Base-by-base conservation (phyloP, 2,113 vertebrate genomes). In the Lampris incognitus region DNA sequence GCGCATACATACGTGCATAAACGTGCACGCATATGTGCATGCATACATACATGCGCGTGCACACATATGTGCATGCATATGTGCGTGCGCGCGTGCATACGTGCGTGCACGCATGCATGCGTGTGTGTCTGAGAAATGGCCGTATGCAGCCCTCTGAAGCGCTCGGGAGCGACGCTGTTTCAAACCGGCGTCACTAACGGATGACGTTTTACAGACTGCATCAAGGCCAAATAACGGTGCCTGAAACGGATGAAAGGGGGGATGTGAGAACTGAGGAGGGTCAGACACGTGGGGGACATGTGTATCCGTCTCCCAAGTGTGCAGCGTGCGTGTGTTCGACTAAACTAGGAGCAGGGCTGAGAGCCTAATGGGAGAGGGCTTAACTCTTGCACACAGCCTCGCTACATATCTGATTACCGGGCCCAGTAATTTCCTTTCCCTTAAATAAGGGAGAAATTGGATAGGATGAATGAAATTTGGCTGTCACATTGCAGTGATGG, bases 371-470 rank as follows among this genome's bases (percentile, higher is more conserved):
- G 93, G 91, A 94, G 92, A 93, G 92, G 90, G 94, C 93, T 94
- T 94, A 95, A 94, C 93, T 94, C 91, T 63, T 85, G 88, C 89
- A 91, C 92, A 93, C 89, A 93, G 93, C 89, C 92, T 72, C 72
- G 79, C 92, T 91, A 92, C 93, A 93, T 94, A 95, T 95, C 94
- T 95, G 94, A 95, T 95, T 94, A 95, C 93, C 90, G 88, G 87
- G 85, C 90, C 90, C 92, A 92, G 93, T 94, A 89, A 94, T 94
- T 95, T 94, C 92, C 92, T 94, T 93, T 90, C 92, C 24, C 91
- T 94, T 93, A 95, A 95, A 94, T 94, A 94, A 93, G 91, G 90
- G 89, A 94, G 92, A 94, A 95, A 94, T 94, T 93, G 93, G 92
- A 93, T 93, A 92, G 90, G 90, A 93, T 94, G 93, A 95, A 95